phyloP scores from a whole-genome alignment of 2,113 vertebrate species.

The Bostrychus sinensis region DNA sequence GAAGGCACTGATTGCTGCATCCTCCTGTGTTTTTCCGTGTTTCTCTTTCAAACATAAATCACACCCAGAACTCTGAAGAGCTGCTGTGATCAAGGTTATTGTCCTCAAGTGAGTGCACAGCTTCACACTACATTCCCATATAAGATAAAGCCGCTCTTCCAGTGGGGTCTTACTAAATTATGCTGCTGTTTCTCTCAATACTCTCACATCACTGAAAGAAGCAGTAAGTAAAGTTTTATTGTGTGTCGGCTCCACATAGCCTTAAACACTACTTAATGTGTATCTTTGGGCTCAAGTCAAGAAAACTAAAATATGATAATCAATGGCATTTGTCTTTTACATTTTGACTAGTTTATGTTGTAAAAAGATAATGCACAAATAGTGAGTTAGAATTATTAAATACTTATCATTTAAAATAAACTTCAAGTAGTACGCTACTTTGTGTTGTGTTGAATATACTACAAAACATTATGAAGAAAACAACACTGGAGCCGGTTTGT shows the following conservation, averaged over 20 bases:
- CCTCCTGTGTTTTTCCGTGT: conserved; percentile 44
- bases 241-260: conserved; percentile 31
- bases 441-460: too few species aligned
- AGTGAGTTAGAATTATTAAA: too few species aligned
- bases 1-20: conserved; percentile 28
- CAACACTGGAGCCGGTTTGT: too few species aligned
- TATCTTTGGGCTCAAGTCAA: neutral
- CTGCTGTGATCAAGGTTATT: conserved; percentile 70
- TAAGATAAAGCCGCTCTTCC: conserved; percentile 49
- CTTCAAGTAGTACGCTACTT: too few species aligned
- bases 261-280: neutral
- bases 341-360: too few species aligned
- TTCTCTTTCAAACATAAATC: conserved; percentile 66
- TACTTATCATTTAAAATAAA: too few species aligned
- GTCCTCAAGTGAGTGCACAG: conserved; percentile 58
- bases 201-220: conserved; percentile 47
- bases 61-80: conserved; percentile 62
- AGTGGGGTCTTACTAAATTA: conserved; percentile 58
- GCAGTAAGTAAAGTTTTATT: conserved; percentile 43
- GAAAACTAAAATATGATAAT: too few species aligned
- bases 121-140: conserved; percentile 47
- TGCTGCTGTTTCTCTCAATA: conserved; percentile 56
- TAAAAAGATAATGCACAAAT: too few species aligned
- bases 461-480: too few species aligned
- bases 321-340: neutral